Conservation (phyloP, 2,888 invertebrate genomes). For the Dichetophora obliterata region DNA sequence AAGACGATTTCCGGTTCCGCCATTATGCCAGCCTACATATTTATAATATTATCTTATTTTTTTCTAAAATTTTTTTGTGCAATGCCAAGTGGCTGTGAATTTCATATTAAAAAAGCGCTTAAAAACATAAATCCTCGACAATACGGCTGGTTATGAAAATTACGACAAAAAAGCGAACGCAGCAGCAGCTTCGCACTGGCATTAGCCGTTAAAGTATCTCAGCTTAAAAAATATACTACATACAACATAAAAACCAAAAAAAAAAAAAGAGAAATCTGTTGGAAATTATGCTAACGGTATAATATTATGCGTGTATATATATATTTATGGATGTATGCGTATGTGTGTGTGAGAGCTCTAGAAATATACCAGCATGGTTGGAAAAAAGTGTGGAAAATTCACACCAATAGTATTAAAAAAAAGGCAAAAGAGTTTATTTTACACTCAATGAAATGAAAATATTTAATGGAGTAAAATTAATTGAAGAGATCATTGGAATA, state of each 20-base stretch:
- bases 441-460: no score
- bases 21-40: slow-evolving; percentile 51
- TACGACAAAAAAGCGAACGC: slow-evolving; percentile 59
- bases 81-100: slow-evolving; percentile 45
- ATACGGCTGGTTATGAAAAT: slow-evolving; percentile 66
- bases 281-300: slow-evolving; percentile 11
- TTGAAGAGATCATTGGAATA: no score
- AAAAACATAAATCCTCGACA: slow-evolving; percentile 65
- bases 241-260: slow-evolving; percentile 20
- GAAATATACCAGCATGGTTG: not conserved
- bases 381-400: not conserved
- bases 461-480: no score
- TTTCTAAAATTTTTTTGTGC: slow-evolving; percentile 50
- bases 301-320: not conserved
- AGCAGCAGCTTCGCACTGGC: slow-evolving; percentile 28
- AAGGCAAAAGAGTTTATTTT: no score
- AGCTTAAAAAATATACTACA: slow-evolving; percentile 24
- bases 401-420: not conserved
- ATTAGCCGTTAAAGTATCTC: slow-evolving; percentile 19
- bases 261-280: not conserved
- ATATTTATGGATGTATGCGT: not conserved
- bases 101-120: slow-evolving; percentile 64
- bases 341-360: not conserved
- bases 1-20: slow-evolving; percentile 64
- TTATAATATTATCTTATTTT: slow-evolving; percentile 62